Evolutionary conservation across 2,797 vertebrate species (phyloP).

Genomic region (Eleutherodactylus coqui): DNA sequence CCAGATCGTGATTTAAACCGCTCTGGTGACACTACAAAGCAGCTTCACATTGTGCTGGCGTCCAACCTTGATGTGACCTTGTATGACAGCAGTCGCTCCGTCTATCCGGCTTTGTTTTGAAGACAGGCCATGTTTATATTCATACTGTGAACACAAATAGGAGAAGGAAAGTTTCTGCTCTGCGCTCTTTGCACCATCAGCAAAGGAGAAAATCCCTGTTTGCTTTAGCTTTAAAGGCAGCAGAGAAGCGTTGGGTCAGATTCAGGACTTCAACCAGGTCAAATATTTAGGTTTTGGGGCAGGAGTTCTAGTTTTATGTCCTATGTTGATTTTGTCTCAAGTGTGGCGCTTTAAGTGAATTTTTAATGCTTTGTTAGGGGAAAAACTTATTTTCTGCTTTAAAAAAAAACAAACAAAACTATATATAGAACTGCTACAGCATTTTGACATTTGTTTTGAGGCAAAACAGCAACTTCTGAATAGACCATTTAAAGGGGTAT

Average conservation of each 20-base stretch:
- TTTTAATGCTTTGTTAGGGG: too few species aligned
- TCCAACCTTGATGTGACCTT: slow-evolving; percentile 65
- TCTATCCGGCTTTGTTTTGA: slow-evolving; percentile 62
- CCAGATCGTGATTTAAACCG: not conserved
- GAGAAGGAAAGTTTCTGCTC: slow-evolving; percentile 66
- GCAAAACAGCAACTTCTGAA: too few species aligned
- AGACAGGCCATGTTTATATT: slow-evolving; percentile 66
- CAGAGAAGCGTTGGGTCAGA: slow-evolving; percentile 17
- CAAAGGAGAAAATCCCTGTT: slow-evolving; percentile 64
- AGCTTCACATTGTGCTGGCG: not conserved
- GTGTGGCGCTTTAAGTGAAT: too few species aligned
- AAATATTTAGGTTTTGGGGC: too few species aligned
- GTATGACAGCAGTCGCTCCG: slow-evolving; percentile 57
- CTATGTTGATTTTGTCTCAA: too few species aligned
- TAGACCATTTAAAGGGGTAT: too few species aligned
- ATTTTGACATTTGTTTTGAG: too few species aligned
- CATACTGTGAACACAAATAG: slow-evolving; percentile 65
- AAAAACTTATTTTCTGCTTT: too few species aligned
- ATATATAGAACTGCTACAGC: too few species aligned
- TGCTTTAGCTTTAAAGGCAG: slow-evolving; percentile 25
- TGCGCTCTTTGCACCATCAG: slow-evolving; percentile 64
- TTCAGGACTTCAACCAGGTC: not conserved
- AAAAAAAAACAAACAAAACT: too few species aligned
- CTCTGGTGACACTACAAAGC: not conserved
- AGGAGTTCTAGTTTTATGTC: too few species aligned